Percentiles rank a stretch among this genome's conserved stretches.
phyloP scores from a whole-genome alignment of 2,888 invertebrate species.

The Falcaria lacertinaria region DNA sequence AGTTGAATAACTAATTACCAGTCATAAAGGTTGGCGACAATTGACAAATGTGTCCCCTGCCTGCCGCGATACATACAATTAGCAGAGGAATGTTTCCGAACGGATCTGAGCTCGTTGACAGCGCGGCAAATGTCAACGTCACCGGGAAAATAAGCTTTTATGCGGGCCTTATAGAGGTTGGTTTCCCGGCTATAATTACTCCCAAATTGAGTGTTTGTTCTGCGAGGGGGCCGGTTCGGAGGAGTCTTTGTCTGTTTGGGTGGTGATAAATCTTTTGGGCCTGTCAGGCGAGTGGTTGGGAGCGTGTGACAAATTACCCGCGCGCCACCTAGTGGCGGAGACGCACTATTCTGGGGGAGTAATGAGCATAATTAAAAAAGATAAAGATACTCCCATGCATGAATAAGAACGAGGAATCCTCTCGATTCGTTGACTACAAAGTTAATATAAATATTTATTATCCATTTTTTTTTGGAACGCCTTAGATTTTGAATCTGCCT shows the following conservation, averaged over 20 bases:
- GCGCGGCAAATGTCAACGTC: constrained; percentile 46
- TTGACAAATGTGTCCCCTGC: constrained; percentile 73
- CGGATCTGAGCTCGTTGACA: constrained; percentile 49
- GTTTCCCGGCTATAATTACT: constrained; percentile 53
- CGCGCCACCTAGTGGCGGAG: constrained; percentile 45
- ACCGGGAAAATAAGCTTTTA: constrained; percentile 60
- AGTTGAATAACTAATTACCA: constrained; percentile 69
- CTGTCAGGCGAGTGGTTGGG: constrained; percentile 60
- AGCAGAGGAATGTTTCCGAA: constrained; percentile 66
- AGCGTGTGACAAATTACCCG: constrained; percentile 71
- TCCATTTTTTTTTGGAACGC: background rate
- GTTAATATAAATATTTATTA: background rate
- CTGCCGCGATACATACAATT: constrained; percentile 71
- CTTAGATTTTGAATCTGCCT: background rate
- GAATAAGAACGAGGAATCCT: background rate
- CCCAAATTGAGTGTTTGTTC: constrained; percentile 67
- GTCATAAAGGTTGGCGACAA: constrained; percentile 65
- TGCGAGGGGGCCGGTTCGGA: constrained; percentile 65
- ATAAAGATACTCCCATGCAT: background rate
- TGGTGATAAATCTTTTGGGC: constrained; percentile 66
- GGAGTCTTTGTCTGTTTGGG: constrained; percentile 61
- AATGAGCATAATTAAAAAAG: constrained; percentile 23
- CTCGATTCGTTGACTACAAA: background rate
- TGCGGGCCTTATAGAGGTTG: constrained; percentile 46
- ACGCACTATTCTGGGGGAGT: constrained; percentile 42